Base-by-base conservation (phyloP, 1,140 invertebrate species). In the Brachionus plicatilis region DNA sequence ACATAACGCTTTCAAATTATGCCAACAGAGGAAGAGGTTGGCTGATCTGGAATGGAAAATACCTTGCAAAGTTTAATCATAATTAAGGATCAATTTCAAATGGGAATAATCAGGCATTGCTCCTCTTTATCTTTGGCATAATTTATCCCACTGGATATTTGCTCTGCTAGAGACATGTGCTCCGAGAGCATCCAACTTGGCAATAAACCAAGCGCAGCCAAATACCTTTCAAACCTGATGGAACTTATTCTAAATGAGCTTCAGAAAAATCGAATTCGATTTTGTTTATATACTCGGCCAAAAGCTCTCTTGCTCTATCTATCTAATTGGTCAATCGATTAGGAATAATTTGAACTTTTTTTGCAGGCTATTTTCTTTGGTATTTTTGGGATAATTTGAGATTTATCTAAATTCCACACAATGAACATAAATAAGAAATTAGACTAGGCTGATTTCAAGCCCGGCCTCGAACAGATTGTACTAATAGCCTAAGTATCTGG, bases 1-100 rank as follows among this genome's bases (percentile, higher is more conserved):
- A 53, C 72, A 76, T 76, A 76, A 76, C 72, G 72, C 72, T 76
- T 76, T 43, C 33, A 72, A 72, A 72, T 72, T 72, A 72, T 72
- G 68, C 33, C 47, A 20, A 24, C 37, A 72, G 20, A 14, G 43
- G 4, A 41, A 72, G 8, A 41, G 33, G 20, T 2, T 20, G 14
- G 17, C 7, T 20, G 41, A 72, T 41, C 14, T 29, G 5, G 33
- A 33, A 68, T 29, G 33, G 65, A 68, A 68, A 24, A 29, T 41
- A 43, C 33, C 17, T 20, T 41, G 41, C 33, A 72, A 72, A 72
- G 33, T 72, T 72, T 72, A 43, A 72, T 41, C 68, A 72, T 72
- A 72, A 72, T 72, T 41, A 45, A 43, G n/a, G 68, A 41, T 43
- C 43, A 37, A 72, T 43, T 72, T 72, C 43, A 37, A 72, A 17